Evolutionary conservation across 2,113 vertebrate species (phyloP).

Genomic region (Ceuthmochares aereus): DNA sequence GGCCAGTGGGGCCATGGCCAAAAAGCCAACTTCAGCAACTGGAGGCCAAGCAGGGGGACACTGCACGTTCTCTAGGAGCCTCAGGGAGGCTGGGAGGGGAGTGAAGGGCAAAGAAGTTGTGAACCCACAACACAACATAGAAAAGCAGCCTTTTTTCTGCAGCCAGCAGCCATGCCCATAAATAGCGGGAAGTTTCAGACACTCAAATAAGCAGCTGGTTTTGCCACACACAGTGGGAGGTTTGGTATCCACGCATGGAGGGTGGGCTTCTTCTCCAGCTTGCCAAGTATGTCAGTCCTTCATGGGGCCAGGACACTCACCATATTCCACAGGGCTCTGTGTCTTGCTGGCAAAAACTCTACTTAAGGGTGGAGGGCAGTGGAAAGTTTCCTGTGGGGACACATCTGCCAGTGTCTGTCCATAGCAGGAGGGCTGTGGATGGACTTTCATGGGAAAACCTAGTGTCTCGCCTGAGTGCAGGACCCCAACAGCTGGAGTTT

Average conservation of each 20-base stretch:
- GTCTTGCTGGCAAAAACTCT: not conserved
- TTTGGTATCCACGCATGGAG: not conserved
- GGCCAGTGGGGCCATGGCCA: rapidly evolving
- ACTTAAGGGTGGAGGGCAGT: rapidly evolving
- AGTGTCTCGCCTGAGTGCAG: rapidly evolving
- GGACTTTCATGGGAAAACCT: not conserved
- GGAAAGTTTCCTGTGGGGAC: not conserved
- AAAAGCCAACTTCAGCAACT: not conserved
- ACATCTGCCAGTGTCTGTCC: not conserved
- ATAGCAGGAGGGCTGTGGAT: not conserved
- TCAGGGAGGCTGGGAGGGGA: not conserved
- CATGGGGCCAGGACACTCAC: rapidly evolving
- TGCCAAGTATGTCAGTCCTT: not conserved
- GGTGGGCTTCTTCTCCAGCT: not conserved
- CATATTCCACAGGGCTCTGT: not conserved
- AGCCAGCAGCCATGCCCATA: not conserved
- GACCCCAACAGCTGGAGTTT: not conserved
- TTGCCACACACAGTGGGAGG: not conserved
- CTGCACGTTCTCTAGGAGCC: not conserved
- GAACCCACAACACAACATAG: not conserved
- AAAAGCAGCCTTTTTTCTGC: not conserved
- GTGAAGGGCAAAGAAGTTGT: not conserved
- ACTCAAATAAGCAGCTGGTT: not conserved
- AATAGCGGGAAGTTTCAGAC: not conserved
- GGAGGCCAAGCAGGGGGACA: not conserved